A percentile compares a stretch with the other conserved stretches of the same genome.
Conservation (phyloP, 1,140 invertebrate genomes). For the Reticulitermes speratus region DNA sequence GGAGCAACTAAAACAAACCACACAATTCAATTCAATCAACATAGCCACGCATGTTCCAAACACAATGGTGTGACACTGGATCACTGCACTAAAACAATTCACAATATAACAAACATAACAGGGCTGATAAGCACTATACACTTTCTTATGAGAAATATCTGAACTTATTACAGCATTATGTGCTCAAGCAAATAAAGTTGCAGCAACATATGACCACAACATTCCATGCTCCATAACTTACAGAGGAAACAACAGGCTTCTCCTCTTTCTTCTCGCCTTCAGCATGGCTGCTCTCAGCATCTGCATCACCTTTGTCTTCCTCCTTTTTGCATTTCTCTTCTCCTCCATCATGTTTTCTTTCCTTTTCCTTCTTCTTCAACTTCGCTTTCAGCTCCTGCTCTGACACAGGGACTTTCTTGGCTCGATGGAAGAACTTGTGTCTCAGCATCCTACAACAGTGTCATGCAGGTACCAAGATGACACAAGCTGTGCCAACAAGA, state of each 20-base stretch:
- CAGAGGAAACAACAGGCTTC: background rate
- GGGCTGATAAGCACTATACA: no score
- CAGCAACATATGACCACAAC: no score
- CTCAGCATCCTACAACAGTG: constrained; percentile 66
- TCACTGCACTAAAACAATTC: no score
- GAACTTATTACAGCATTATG: no score
- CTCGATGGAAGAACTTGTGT: constrained; percentile 94
- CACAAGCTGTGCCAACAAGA: no score
- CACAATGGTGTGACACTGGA: no score
- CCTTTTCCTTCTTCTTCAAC: constrained; percentile 56
- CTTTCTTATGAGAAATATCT: no score
- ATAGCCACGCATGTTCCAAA: no score
- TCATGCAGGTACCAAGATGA: background rate
- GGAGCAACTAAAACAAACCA: no score
- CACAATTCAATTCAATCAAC: no score
- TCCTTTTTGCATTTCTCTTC: constrained; percentile 54
- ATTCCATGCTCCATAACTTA: background rate
- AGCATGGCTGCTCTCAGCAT: constrained; percentile 55
- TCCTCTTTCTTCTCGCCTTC: constrained; percentile 49
- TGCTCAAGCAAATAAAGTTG: no score
- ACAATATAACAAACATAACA: no score
- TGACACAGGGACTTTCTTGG: constrained; percentile 80
- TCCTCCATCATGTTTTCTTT: constrained; percentile 62
- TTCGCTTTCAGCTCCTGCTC: constrained; percentile 71
- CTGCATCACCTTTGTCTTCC: constrained; percentile 51